Conservation (phyloP, 2,888 invertebrate species). For the Apotomis turbidana region DNA sequence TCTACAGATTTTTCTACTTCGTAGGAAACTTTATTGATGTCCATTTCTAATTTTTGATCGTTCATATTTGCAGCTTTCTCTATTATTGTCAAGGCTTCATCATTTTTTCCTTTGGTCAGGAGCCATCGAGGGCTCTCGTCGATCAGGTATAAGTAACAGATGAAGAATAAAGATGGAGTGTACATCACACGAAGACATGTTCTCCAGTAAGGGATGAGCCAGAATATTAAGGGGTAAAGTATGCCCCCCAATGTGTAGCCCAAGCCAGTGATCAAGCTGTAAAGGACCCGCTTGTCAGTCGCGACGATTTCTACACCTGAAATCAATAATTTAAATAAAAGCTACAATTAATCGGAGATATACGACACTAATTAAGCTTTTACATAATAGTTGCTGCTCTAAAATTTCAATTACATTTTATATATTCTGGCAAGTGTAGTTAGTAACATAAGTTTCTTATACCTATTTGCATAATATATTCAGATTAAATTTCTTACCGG, state of each 20-base stretch:
- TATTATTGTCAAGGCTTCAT: constrained; percentile 85
- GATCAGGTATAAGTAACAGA: constrained; percentile 86
- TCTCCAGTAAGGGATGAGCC: constrained; percentile 86
- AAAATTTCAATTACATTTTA: too few species aligned
- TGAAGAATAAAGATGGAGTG: constrained; percentile 86
- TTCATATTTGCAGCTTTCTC: constrained; percentile 83
- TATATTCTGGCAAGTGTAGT: too few species aligned
- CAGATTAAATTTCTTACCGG: too few species aligned
- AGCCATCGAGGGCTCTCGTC: constrained; percentile 92
- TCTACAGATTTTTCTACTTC: constrained; percentile 54
- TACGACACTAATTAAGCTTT: too few species aligned
- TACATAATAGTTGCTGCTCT: too few species aligned
- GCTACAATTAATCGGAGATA: too few species aligned
- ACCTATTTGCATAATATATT: too few species aligned
- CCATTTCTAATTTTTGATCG: constrained; percentile 59
- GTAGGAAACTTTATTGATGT: constrained; percentile 55
- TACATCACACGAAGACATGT: constrained; percentile 86
- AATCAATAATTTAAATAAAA: constrained; percentile 39
- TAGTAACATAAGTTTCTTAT: too few species aligned
- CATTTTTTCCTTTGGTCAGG: constrained; percentile 86
- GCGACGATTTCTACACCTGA: constrained; percentile 70
- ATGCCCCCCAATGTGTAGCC: constrained; percentile 56
- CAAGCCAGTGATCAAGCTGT: constrained; percentile 55
- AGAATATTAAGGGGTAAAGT: constrained; percentile 57
- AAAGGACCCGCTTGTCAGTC: constrained; percentile 62